Evolutionary conservation across 92 coral and sea anemone genomes (phyloP), one percentile per base, ranked within the genome.

Genomic region (Epizoanthus scotinus): DNA sequence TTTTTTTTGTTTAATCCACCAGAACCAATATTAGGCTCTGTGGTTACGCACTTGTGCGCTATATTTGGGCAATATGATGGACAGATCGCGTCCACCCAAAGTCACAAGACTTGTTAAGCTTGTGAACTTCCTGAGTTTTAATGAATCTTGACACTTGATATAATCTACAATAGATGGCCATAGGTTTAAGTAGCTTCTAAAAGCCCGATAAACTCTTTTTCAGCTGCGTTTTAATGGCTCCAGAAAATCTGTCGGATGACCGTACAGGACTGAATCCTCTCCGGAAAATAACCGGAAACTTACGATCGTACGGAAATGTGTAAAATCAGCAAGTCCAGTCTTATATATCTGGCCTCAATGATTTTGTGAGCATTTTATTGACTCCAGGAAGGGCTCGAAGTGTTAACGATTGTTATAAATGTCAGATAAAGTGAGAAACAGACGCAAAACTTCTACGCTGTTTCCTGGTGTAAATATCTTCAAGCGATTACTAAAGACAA

Each of bases 91-190:
- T 21, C 68, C 81, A 21, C 81, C 81, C 81, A 21, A 59, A 75
- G 81, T 75, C 81, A 75, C 81, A 75, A 75, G 81, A 75, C 81
- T 19, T 21, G 81, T 15, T 59, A 13, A 59, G 81, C 81, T 15
- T 34, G 19, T 21, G 53, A n/a, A 75, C 49, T 75, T 75, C 81
- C 81, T 38, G 81, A 22, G 34, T 59, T 38, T 40, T 34, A 19
- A 36, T 36, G 8, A 52, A 19, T 75, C 60, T 59, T 75, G 81
- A 75, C 56, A 52, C 57, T 19, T 60, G 81, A 75, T 58, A 20
- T 59, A 14, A 75, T 75, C 67, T 75, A 21, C 67, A 59, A 75
- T 36, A n/a, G 81, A 58, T 59, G 68, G 24, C 63, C 67, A 63
- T 54, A 57, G 65, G 81, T 75, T 59, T 58, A 75, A 75, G 68